A percentile compares a stretch with the other conserved stretches of the same genome.
Conservation (phyloP, 2,113 vertebrate genomes). For the Sinosuthora webbiana region DNA sequence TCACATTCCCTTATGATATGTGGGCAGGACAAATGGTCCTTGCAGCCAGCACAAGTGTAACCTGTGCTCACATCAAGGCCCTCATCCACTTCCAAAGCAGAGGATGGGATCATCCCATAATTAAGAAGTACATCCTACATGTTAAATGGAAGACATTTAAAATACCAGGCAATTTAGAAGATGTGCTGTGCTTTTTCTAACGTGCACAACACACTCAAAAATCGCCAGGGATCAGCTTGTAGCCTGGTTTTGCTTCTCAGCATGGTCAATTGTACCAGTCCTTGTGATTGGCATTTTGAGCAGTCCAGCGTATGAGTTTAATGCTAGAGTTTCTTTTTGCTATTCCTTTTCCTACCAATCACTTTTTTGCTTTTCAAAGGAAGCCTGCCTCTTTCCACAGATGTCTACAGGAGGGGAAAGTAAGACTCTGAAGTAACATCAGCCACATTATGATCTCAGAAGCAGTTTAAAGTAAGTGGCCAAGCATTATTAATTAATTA, state of each 20-base stretch:
- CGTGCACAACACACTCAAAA: not conserved
- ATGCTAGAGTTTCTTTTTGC: not conserved
- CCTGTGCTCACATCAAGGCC: not conserved
- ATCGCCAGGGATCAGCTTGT: not conserved
- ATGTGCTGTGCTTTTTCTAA: not conserved
- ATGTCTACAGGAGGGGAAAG: not conserved
- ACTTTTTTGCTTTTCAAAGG: not conserved
- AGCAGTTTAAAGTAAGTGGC: not conserved
- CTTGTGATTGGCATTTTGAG: not conserved
- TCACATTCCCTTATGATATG: not conserved
- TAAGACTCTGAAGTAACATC: not conserved
- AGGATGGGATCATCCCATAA: not conserved
- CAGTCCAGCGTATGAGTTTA: not conserved
- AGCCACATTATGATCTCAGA: not conserved
- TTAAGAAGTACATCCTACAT: not conserved
- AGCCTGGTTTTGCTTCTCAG: not conserved
- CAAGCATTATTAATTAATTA: conserved; percentile 8
- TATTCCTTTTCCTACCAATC: not conserved
- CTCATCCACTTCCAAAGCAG: not conserved
- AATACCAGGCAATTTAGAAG: not conserved
- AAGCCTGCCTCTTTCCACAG: not conserved
- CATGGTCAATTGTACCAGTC: not conserved
- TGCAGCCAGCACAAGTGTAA: not conserved
- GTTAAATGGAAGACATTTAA: not conserved
- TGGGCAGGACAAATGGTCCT: not conserved